Evolutionary conservation across 1,140 invertebrate species (phyloP).

Genomic region (Zaprionus gabonicus): DNA sequence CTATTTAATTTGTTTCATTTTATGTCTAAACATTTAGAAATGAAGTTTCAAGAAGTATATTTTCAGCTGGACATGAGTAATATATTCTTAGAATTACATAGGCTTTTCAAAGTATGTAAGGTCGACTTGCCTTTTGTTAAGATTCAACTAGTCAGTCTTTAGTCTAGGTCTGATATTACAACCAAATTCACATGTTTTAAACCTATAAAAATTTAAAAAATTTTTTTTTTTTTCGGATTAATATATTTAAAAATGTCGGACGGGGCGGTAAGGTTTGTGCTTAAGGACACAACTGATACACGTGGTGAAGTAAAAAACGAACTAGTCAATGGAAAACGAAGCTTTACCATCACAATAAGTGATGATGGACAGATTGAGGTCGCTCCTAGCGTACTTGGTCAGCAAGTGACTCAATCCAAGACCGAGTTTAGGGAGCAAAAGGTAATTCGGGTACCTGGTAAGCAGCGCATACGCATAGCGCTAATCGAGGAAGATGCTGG

Average conservation of each 20-base stretch:
- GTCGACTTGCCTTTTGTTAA: neutral
- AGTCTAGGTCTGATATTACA: neutral
- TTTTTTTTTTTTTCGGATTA: constrained; percentile 36
- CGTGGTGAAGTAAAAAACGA: neutral
- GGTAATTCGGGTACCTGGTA: neutral
- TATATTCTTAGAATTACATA: neutral
- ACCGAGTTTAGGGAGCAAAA: neutral
- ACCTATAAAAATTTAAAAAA: neutral
- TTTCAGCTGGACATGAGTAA: neutral
- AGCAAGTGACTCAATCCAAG: neutral
- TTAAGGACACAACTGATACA: neutral
- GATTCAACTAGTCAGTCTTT: neutral
- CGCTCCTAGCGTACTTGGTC: neutral
- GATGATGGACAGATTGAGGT: constrained; percentile 47
- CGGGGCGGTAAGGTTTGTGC: constrained; percentile 18
- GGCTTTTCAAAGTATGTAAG: neutral
- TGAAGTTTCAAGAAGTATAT: neutral
- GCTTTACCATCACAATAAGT: constrained; percentile 47
- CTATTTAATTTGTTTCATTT: constrained; percentile 50
- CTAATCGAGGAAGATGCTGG: constrained; percentile 38
- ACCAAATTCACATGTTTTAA: constrained; percentile 15
- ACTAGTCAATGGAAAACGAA: constrained; percentile 15
- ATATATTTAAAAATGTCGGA: constrained; percentile 21
- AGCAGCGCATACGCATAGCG: constrained; percentile 36
- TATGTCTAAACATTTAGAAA: neutral